Evolutionary conservation across 2,888 invertebrate species (phyloP), one percentile per base, ranked within the genome.

Genomic region (Sarcophaga carnaria): DNA sequence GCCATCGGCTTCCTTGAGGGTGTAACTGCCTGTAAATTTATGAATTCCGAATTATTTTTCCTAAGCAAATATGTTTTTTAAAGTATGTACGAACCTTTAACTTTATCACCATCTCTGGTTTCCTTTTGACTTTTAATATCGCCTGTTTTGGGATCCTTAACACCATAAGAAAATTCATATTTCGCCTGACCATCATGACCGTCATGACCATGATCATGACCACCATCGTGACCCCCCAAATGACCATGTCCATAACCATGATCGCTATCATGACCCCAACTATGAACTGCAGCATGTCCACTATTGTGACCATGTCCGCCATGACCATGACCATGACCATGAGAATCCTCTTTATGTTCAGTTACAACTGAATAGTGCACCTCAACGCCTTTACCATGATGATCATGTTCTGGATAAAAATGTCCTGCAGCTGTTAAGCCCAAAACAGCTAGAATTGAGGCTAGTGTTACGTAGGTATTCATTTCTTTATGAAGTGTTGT

Each of bases 1-100:
- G 49, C 80, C 80, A 80, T 80, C 80, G 17, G 80, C 74, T 59
- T 80, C 80, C 47, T 80, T 80, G 12, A 80, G 11, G 8, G 74
- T 20, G 14, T 80, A 80, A 22, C 66, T 47, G 11, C 80, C 80
- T 78, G 17, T 3, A 75, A 77, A 27, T 54, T 14, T 54, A 54
- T 3, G 14, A 14, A 14, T 54, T 54, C 14, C 14, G 4, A 2
- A 14, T 12, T 54, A 54, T 14, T 0, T 54, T 3, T n/a, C 10
- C 22, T 1, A 22, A 22, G 1, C 22, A 22, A 22, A 22, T 22
- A 20, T 20, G 20, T 20, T 20, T 20, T 20, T 20, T 22, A 22
- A 22, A 22, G 22, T 22, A 20, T 20, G 20, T 20, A 22, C 22
- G 22, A 22, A 22, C 22, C 22, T 22, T 22, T 22, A 22, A 22